Evolutionary conservation across 2,113 vertebrate species (phyloP).

Genomic region (Bujurquina vittata): DNA sequence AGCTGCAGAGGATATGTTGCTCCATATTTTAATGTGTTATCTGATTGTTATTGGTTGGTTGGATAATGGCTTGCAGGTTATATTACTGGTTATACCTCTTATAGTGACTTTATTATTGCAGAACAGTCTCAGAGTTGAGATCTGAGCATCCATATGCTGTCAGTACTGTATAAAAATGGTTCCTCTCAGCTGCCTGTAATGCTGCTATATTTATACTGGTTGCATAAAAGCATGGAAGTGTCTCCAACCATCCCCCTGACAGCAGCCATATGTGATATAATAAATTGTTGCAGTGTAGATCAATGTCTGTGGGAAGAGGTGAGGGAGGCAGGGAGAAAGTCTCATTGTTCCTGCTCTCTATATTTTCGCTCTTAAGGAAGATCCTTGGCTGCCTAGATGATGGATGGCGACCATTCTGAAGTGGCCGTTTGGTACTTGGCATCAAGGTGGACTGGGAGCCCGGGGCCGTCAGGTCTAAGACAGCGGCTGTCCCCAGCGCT

Average conservation of each 20-base stretch:
- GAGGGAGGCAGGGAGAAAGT: conserved; percentile 36
- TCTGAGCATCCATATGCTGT: conserved; percentile 13
- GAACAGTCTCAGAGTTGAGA: not conserved
- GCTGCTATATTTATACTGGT: conserved; percentile 54
- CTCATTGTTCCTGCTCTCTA: conserved; percentile 71
- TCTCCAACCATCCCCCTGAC: conserved; percentile 37
- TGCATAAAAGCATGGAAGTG: conserved; percentile 48
- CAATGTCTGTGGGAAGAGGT: conserved; percentile 70
- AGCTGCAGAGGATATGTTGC: not conserved
- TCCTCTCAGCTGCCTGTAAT: conserved; percentile 22
- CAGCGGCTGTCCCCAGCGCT: conserved; percentile 82
- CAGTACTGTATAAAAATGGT: conserved; percentile 12
- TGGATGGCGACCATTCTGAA: conserved; percentile 87
- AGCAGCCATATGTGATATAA: conserved; percentile 69
- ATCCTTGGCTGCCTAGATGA: conserved; percentile 86
- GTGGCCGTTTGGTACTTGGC: conserved; percentile 86
- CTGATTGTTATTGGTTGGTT: not conserved
- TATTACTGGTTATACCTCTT: not conserved
- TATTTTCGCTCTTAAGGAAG: conserved; percentile 75
- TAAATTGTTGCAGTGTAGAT: conserved; percentile 74
- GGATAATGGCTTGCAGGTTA: not conserved
- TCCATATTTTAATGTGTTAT: too few relatives aligned
- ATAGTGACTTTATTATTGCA: not conserved
- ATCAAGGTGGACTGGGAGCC: conserved; percentile 81
- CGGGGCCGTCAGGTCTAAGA: conserved; percentile 84